Base-by-base conservation (phyloP, 2,888 invertebrate species). In the Didymodactylos carnosus region DNA sequence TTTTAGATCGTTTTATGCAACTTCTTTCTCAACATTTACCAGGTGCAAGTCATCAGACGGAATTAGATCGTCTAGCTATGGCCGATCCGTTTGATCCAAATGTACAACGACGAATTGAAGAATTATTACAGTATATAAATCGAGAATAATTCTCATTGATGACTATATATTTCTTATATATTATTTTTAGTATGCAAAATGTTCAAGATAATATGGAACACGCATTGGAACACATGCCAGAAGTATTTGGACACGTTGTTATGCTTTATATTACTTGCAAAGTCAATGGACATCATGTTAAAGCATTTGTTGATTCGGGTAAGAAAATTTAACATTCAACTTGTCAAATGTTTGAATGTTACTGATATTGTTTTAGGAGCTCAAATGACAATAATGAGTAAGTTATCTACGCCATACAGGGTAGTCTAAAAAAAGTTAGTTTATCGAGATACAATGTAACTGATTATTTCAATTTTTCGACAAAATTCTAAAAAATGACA, bases 121-220 rank as follows among this genome's bases (percentile, higher is more conserved):
- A 74, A 39, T 23, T 19, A 7, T 71, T 74, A 13, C 43, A 71
- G n/a, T 51, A 71, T 43, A 46, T 19, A 5, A 39, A 3, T 29
- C 3, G n/a, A n/a, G n/a, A 3, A 43, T 39, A 7, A 29, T 23
- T 5, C 10, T 49, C 7, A 23, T 39, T 27, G 6, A 35, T 2
- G 10, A 13, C 1, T 13, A 5, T 27, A 39, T 23, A 19, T 25
- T 19, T 43, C n/a, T n/a, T n/a, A n/a, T n/a, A n/a, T n/a, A n/a
- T n/a, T n/a, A n/a, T n/a, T n/a, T n/a, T n/a, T n/a, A 84, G 84
- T 71, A 79, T 83, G 76, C 81, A 94, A 82, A 97, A 97, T 83
- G 93, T 97, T 77, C 92, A 95, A 83, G 91, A 92, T 0, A 95
- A 95, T 81, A 95, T 97, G 94, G 93, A 95, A 82, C 92, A 93